Evolutionary conservation across 2,888 invertebrate species (phyloP).

Genomic region (Lapara coniferarum): DNA sequence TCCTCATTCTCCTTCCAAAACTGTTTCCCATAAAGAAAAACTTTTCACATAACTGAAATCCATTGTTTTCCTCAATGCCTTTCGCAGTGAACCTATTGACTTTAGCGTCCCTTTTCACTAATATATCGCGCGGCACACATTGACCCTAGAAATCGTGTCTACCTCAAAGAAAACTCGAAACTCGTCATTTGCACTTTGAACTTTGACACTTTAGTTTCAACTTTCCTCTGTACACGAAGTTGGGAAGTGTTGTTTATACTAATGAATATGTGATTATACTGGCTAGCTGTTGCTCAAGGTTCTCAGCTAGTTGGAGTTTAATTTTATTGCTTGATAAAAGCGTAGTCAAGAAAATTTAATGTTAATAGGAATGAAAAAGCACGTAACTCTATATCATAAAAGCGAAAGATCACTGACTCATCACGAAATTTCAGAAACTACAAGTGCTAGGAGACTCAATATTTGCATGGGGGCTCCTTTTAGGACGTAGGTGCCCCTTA

Average conservation of each 20-base stretch:
- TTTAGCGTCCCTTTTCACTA: conserved; percentile 1
- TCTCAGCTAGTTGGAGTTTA: not conserved
- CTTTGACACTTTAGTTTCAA: conserved; percentile 21
- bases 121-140: not conserved
- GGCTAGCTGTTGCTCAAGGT: conserved; percentile 15
- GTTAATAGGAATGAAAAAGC: too few relatives aligned
- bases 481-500: too few relatives aligned
- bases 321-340: not conserved
- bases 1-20: not conserved
- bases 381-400: too few relatives aligned
- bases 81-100: not conserved
- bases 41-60: conserved; percentile 21
- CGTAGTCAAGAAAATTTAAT: not conserved
- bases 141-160: conserved; percentile 14
- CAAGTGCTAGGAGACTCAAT: too few relatives aligned
- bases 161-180: conserved; percentile 13
- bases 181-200: conserved; percentile 25
- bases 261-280: conserved; percentile 19
- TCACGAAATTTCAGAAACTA: too few relatives aligned
- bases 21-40: conserved; percentile 9
- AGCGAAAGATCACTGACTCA: too few relatives aligned
- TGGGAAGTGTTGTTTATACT: conserved; percentile 15
- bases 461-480: too few relatives aligned
- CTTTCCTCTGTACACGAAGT: conserved; percentile 15
- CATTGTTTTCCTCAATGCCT: not conserved